Base-by-base conservation (phyloP, 2,797 vertebrate species). In the Melanotaenia parkinsoni region DNA sequence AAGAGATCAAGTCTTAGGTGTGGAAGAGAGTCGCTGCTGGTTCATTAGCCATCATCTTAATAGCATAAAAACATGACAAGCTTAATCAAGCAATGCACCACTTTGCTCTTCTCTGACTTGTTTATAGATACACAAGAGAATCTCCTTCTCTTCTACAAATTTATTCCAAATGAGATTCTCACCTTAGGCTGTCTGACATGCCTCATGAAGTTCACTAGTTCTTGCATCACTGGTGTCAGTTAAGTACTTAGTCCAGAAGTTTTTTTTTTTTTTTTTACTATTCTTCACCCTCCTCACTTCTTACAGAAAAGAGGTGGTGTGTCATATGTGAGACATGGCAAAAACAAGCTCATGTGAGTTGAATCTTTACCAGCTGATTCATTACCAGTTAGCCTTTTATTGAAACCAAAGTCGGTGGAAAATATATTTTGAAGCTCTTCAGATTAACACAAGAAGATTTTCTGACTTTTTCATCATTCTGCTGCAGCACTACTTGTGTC, bases 21-120 rank as follows among this genome's bases (percentile, higher is more conserved):
- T 72, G 60, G 67, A 78, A 63, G 50, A 76, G 56, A 51, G 5
- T 32, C 59, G 71, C 26, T 65, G 61, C 35, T 67, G 68, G 70
- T 77, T 84, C 63, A 88, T 86, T 86, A 70, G 72, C 18, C 43
- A 20, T 35, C 40, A 33, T 63, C 37, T 66, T 54, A 65, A 67
- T 37, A 28, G 65, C 40, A 43, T 70, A 16, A 53, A 62, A 51
- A 58, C 26, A 61, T 47, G 35, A 67, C 1, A 32, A 58, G 57
- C 14, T 22, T 10, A 14, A 63, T 63, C 1, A 50, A 37, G 40
- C 22, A 20, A 30, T 51, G 12, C 62, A 54, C 18, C 22, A 7
- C 50, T n/a, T 30, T n/a, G n/a, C 33, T 74, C 16, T 51, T 67
- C 37, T 13, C 47, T 58, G 59, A 35, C 50, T 65, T 50, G 59